Evolutionary conservation across 2,888 invertebrate genomes (phyloP).

Genomic region (Stenotaenia linearis): DNA sequence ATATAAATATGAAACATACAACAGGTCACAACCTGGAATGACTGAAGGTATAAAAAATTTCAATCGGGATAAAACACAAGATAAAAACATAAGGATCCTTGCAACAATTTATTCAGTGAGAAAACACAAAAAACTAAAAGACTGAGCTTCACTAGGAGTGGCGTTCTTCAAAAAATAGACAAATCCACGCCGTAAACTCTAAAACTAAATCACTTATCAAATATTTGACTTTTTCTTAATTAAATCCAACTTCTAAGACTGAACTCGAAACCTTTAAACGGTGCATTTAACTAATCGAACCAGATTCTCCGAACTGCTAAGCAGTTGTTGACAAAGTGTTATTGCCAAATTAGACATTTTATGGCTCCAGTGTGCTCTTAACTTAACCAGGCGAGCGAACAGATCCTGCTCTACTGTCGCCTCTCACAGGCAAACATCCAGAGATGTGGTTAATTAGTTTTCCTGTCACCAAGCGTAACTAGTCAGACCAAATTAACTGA

Average conservation of each 20-base stretch:
- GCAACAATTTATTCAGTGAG: too few relatives aligned
- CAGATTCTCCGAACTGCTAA: background rate
- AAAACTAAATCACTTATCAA: too few relatives aligned
- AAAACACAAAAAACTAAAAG: too few relatives aligned
- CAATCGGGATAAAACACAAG: too few relatives aligned
- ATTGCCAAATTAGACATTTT: background rate
- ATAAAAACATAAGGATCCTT: too few relatives aligned
- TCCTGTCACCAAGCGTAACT: background rate
- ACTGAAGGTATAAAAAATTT: too few relatives aligned
- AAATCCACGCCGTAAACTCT: too few relatives aligned
- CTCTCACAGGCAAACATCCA: background rate
- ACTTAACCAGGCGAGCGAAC: background rate
- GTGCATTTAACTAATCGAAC: background rate
- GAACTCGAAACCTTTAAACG: background rate
- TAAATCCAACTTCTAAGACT: background rate
- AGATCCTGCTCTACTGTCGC: constrained; percentile 1
- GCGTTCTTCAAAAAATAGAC: too few relatives aligned
- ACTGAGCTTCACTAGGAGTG: too few relatives aligned
- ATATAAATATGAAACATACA: too few relatives aligned
- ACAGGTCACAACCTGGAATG: too few relatives aligned
- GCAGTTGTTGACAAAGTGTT: constrained; percentile 12
- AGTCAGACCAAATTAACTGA: background rate
- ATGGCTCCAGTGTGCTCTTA: background rate
- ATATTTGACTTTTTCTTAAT: background rate
- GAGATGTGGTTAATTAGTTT: background rate